Conservation (phyloP, 2,888 invertebrate species). For the Polyploca ridens region DNA sequence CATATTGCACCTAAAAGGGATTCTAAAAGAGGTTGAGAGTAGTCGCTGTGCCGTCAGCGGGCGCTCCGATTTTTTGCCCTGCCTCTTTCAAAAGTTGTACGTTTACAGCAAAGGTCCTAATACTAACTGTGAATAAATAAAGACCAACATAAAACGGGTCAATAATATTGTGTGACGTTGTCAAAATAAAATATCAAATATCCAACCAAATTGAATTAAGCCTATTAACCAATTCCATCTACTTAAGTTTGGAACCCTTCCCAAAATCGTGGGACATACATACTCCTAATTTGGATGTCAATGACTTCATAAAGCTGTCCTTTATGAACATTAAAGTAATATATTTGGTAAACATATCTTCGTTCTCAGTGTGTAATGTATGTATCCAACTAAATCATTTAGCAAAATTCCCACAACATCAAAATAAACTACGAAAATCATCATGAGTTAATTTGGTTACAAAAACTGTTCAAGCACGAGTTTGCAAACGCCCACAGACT, state of each 20-base stretch:
- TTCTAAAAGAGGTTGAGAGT: no score
- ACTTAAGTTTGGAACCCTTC: slow-evolving; percentile 47
- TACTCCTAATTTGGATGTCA: slow-evolving; percentile 49
- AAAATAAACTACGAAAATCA: no score
- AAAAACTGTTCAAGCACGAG: no score
- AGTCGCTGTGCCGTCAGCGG: no score
- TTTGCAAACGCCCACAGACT: no score
- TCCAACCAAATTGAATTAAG: slow-evolving; percentile 27
- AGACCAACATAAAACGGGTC: neutral
- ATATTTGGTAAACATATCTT: neutral
- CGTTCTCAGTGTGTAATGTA: no score
- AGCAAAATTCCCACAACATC: no score
- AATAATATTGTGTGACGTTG: slow-evolving; percentile 12
- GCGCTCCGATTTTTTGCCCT: no score
- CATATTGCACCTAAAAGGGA: no score
- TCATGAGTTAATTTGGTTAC: no score
- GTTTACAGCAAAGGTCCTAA: neutral
- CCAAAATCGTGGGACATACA: slow-evolving; percentile 47
- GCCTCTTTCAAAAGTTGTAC: neutral
- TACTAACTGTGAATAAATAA: neutral
- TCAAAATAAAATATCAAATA: slow-evolving; percentile 24
- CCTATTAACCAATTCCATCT: slow-evolving; percentile 62
- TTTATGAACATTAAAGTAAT: neutral
- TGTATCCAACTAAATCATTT: no score
- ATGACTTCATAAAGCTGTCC: slow-evolving; percentile 35